Percentiles rank a stretch among this genome's conserved stretches.
phyloP scores from a whole-genome alignment of 1,140 invertebrate species.

The Bathynomus jamesi region DNA sequence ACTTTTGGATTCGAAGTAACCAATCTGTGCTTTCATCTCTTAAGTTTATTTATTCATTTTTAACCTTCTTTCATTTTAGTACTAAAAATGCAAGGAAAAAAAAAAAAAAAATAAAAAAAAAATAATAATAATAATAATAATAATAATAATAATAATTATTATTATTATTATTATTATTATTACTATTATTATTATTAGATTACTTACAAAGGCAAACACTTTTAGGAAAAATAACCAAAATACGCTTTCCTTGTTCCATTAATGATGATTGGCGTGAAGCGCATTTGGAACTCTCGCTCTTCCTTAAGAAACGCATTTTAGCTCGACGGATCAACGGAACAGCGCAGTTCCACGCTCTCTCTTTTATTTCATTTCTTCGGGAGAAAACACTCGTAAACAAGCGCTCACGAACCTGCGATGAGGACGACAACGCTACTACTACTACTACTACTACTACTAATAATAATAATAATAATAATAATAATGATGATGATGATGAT shows the following conservation, averaged over 20 bases:
- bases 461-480: no score
- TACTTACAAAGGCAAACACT: neutral
- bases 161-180: constrained; percentile 3
- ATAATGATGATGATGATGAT: no score
- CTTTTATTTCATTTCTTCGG: no score
- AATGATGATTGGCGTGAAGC: no score
- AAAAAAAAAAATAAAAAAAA: neutral
- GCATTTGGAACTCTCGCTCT: no score
- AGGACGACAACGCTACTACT: no score
- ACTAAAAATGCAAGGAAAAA: neutral
- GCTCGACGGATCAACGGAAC: neutral
- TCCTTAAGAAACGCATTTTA: neutral
- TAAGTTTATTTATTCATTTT: no score
- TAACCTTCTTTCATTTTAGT: neutral
- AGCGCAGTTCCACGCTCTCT: neutral
- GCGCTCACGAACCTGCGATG: no score
- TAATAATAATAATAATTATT: neutral
- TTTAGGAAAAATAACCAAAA: no score
- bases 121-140: neutral
- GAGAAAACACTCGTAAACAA: no score
- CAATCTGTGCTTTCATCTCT: neutral
- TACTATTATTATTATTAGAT: neutral
- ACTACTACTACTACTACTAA: no score
- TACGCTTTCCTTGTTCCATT: no score
- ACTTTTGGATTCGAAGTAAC: neutral